Conservation (phyloP, 2,113 vertebrate species). For the Perognathus longimembris region DNA sequence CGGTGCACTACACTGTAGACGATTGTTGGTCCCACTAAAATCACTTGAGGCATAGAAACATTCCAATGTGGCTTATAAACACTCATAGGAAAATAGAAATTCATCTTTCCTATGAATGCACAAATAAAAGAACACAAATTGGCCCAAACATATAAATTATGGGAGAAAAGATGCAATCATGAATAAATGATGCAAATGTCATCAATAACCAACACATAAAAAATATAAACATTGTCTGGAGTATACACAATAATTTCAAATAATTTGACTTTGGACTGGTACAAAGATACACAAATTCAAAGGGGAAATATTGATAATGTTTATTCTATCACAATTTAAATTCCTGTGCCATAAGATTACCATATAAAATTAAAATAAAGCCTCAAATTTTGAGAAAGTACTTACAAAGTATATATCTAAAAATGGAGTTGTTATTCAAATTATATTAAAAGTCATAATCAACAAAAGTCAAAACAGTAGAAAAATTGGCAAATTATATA, state of each 20-base stretch:
- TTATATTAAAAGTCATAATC: neutral
- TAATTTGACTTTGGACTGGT: neutral
- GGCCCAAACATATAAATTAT: neutral
- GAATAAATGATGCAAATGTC: neutral
- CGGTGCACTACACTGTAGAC: neutral
- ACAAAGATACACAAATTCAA: neutral
- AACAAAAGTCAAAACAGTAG: slow-evolving; percentile 5
- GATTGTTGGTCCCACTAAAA: neutral
- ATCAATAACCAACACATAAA: slow-evolving; percentile 6
- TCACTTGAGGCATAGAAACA: neutral
- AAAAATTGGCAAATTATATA: neutral
- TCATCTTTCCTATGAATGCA: neutral
- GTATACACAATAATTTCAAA: neutral
- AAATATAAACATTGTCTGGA: neutral
- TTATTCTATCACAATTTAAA: neutral
- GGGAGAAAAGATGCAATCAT: neutral
- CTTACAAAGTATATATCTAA: neutral
- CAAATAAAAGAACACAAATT: neutral
- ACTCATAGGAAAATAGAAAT: neutral
- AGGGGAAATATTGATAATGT: neutral
- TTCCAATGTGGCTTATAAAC: neutral
- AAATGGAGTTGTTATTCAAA: neutral
- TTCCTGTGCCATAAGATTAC: neutral
- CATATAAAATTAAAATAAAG: slow-evolving; percentile 47
- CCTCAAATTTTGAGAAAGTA: neutral